These are phyloP conservation scores for Diachrysia chrysitis DNA, from an alignment of 2,888 invertebrate species.

Conservation along the genomic window DNA sequence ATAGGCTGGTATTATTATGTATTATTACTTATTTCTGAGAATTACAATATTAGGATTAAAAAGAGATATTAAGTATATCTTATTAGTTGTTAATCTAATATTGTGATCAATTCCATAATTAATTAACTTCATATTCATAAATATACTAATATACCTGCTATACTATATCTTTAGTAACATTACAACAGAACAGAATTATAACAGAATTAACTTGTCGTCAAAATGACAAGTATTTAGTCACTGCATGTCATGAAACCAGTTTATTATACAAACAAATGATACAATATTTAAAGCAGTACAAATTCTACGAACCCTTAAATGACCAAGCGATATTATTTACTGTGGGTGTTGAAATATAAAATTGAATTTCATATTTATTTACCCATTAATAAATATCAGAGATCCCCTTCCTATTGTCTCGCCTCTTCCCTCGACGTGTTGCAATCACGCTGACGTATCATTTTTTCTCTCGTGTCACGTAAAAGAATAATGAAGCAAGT, in stretches of 20 bases:
- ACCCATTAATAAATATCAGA: slow-evolving; percentile 57
- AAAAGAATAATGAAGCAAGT: slow-evolving; percentile 66
- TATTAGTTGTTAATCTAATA: no score
- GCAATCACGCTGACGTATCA: slow-evolving; percentile 65
- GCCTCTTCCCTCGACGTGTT: slow-evolving; percentile 53
- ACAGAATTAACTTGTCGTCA: not conserved
- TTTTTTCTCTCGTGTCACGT: slow-evolving; percentile 69
- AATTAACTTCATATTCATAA: no score
- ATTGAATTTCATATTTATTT: slow-evolving; percentile 64
- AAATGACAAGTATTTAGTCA: not conserved
- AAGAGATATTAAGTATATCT: no score
- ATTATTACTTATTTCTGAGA: no score
- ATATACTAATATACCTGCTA: no score
- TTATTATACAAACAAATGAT: not conserved
- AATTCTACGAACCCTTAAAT: slow-evolving; percentile 24
- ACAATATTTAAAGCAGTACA: slow-evolving; percentile 8
- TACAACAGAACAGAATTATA: no score
- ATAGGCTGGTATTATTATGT: no score
- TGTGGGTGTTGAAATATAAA: slow-evolving; percentile 52
- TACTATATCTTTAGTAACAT: no score
- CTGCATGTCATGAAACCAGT: not conserved
- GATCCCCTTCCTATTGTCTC: slow-evolving; percentile 54
- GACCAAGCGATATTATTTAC: slow-evolving; percentile 46
- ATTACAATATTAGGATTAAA: no score
- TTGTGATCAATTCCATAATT: no score